A percentile compares a stretch with the other conserved stretches of the same genome.
Evolutionary conservation across 2,113 vertebrate species (phyloP).

Genomic region (Oncorhynchus gorbuscha): DNA sequence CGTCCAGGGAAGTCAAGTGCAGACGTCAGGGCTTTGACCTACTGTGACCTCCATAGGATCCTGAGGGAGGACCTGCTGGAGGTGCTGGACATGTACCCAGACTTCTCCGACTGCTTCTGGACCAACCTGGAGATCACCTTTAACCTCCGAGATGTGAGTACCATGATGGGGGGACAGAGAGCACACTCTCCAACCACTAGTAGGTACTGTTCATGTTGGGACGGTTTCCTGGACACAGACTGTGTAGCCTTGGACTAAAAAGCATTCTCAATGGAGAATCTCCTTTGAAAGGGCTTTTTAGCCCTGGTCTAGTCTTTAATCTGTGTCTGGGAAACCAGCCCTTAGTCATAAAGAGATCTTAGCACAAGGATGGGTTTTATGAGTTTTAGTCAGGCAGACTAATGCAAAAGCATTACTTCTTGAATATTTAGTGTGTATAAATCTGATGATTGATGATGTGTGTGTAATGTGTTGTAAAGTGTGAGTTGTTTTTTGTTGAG

Average conservation of each 20-base stretch:
- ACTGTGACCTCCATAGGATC: conserved; percentile 97
- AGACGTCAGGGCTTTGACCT: conserved; percentile 91
- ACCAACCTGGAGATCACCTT: conserved; percentile 96
- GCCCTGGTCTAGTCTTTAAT: too few relatives aligned
- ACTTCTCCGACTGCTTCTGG: conserved; percentile 93
- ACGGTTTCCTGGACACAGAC: too few relatives aligned
- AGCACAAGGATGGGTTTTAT: too few relatives aligned
- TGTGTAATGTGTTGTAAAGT: not conserved
- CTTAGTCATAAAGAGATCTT: not conserved
- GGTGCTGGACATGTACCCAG: conserved; percentile 96
- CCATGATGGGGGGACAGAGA: conserved; percentile 19
- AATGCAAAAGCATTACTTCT: not conserved
- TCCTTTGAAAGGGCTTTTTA: too few relatives aligned
- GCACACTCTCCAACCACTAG: not conserved
- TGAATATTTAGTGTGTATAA: not conserved
- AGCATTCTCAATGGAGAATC: too few relatives aligned
- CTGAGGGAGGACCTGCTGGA: conserved; percentile 91
- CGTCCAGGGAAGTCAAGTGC: conserved; percentile 90
- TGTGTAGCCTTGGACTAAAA: too few relatives aligned
- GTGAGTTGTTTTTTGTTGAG: conserved; percentile 38
- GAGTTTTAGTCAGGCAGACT: not conserved
- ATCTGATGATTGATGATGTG: not conserved
- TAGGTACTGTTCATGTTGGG: too few relatives aligned
- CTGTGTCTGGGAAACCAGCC: too few relatives aligned
- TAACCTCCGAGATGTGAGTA: conserved; percentile 94